A percentile compares a stretch with the other conserved stretches of the same genome.
These are phyloP conservation scores for Gymnothorax reevesii DNA, from an alignment of 2,797 vertebrate species.

Conservation along the genomic window DNA sequence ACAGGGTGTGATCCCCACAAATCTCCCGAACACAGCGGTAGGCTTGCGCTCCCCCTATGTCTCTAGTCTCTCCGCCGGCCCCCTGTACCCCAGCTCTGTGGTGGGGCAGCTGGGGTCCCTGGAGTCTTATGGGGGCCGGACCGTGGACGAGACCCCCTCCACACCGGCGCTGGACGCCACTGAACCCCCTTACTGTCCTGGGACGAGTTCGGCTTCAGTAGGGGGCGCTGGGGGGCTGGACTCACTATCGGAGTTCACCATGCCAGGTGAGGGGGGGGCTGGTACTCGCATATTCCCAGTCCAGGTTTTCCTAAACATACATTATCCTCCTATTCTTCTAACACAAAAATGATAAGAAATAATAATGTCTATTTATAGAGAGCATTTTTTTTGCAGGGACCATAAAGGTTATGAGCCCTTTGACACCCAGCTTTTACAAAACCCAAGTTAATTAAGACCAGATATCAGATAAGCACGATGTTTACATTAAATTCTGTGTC, in stretches of 20 bases:
- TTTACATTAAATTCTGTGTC: too few species aligned
- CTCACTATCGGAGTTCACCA: constrained; percentile 76
- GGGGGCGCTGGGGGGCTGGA: constrained; percentile 68
- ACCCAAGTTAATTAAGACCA: too few species aligned
- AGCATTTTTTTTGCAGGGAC: too few species aligned
- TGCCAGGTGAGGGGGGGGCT: constrained; percentile 59
- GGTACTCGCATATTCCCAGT: constrained; percentile 29
- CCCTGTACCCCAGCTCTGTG: constrained; percentile 76
- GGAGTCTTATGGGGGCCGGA: constrained; percentile 78
- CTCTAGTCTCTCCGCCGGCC: constrained; percentile 78
- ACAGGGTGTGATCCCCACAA: constrained; percentile 88
- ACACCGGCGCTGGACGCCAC: constrained; percentile 82
- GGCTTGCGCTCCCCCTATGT: constrained; percentile 82
- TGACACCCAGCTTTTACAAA: too few species aligned
- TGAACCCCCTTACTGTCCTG: constrained; percentile 72
- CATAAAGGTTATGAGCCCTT: too few species aligned
- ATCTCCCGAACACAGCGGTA: constrained; percentile 86
- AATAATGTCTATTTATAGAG: too few species aligned
- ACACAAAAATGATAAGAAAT: too few species aligned
- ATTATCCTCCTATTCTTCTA: too few species aligned
- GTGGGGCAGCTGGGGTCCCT: constrained; percentile 78
- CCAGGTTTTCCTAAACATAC: too few species aligned
- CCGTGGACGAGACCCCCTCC: constrained; percentile 65
- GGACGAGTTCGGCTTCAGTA: constrained; percentile 55
- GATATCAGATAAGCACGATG: too few species aligned